Evolutionary conservation across 37 sponge, comb jelly and placozoan genomes (phyloP).

Genomic region (Ephydatia muelleri): DNA sequence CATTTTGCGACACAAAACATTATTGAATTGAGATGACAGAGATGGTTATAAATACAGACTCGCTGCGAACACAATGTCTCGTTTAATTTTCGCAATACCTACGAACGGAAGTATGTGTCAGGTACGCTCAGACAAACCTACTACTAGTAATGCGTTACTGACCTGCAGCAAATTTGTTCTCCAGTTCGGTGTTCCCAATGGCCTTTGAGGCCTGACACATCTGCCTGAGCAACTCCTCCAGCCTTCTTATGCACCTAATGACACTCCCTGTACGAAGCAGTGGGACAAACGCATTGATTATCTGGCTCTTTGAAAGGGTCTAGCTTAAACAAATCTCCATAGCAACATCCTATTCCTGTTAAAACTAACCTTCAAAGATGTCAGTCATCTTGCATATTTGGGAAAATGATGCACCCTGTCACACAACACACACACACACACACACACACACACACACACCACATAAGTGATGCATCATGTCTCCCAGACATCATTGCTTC

Average conservation of each 20-base stretch:
- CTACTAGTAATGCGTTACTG: background rate
- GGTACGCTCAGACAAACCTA: background rate
- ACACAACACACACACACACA: background rate
- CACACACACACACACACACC: background rate
- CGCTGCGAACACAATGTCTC: slow-evolving; percentile 99
- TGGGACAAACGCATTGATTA: no score
- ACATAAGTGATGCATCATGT: background rate
- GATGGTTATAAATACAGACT: slow-evolving; percentile 87
- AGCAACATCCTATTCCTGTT: no score
- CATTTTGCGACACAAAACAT: no score
- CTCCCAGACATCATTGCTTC: background rate
- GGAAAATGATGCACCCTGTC: slow-evolving; percentile 83
- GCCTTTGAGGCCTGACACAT: slow-evolving; percentile 98
- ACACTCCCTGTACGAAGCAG: slow-evolving; percentile 70
- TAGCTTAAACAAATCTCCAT: no score
- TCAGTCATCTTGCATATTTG: slow-evolving; percentile 99
- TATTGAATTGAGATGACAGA: background rate
- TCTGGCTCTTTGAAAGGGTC: no score
- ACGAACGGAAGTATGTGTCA: background rate
- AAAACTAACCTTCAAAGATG: slow-evolving; percentile 78
- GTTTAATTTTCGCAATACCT: slow-evolving; percentile 93
- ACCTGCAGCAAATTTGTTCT: slow-evolving; percentile 93
- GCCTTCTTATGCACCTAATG: slow-evolving; percentile 91
- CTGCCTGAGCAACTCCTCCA: slow-evolving; percentile 95
- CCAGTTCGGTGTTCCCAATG: slow-evolving; percentile 94